These are phyloP conservation scores for Panthera tigris DNA, from an alignment of 2,113 vertebrate genomes.

Conservation along the genomic window DNA sequence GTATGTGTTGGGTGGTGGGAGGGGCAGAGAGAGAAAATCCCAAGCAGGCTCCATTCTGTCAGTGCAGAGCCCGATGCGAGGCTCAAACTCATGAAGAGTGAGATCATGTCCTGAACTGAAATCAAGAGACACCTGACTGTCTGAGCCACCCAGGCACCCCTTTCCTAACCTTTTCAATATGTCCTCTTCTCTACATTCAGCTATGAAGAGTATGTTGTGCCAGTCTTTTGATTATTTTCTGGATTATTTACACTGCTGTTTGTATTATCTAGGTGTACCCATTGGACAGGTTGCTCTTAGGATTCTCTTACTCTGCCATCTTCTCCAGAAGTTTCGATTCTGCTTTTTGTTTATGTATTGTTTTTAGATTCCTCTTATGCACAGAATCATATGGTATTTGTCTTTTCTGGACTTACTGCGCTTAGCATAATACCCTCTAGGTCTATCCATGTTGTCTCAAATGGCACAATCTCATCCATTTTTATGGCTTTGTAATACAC, in stretches of 20 bases:
- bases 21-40: no score
- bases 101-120: no score
- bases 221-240: neutral
- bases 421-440: neutral
- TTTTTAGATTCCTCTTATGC: neutral
- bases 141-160: neutral
- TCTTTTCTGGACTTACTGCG: neutral
- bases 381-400: neutral
- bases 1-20: no score
- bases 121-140: no score
- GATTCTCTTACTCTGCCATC: neutral
- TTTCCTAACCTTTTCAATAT: neutral
- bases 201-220: neutral
- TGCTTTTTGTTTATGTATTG: neutral
- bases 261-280: neutral
- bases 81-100: no score
- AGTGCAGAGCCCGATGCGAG: no score
- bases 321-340: neutral
- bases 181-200: neutral
- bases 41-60: no score
- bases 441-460: neutral
- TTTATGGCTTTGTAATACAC: neutral
- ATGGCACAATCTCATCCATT: neutral
- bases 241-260: neutral
- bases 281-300: neutral